Evolutionary conservation across 2,797 vertebrate genomes (phyloP).

Genomic region (Brotogeris chrysoptera): DNA sequence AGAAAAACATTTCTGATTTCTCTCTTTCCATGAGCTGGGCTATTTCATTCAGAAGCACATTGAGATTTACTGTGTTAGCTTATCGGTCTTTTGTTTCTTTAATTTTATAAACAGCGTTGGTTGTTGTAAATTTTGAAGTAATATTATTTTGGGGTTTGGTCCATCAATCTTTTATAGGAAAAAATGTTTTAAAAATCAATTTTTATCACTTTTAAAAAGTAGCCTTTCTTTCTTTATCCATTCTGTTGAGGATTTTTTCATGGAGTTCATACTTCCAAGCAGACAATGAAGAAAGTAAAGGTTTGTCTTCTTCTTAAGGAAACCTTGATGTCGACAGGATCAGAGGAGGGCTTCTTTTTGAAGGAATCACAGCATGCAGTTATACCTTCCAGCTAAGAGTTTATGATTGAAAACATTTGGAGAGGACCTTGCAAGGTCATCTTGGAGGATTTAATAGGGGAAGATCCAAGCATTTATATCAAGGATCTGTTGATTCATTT

Average conservation of each 20-base stretch:
- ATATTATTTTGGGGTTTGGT: background rate
- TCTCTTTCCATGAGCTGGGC: background rate
- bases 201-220: background rate
- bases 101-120: background rate
- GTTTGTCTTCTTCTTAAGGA: background rate
- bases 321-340: background rate
- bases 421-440: slow-evolving; percentile 17
- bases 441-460: background rate
- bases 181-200: background rate
- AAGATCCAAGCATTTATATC: background rate
- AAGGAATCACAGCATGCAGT: background rate
- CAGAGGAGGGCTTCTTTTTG: background rate
- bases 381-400: background rate
- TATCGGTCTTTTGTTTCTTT: background rate
- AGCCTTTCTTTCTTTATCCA: background rate
- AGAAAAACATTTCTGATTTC: background rate
- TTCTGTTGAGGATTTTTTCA: background rate
- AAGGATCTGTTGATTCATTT: background rate
- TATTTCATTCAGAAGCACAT: background rate
- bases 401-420: slow-evolving; percentile 15
- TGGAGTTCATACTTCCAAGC: background rate
- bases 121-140: background rate
- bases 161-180: background rate
- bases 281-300: background rate
- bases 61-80: background rate